Base-by-base conservation (phyloP, 2,888 invertebrate species). In the Ichneumoninae sp. region DNA sequence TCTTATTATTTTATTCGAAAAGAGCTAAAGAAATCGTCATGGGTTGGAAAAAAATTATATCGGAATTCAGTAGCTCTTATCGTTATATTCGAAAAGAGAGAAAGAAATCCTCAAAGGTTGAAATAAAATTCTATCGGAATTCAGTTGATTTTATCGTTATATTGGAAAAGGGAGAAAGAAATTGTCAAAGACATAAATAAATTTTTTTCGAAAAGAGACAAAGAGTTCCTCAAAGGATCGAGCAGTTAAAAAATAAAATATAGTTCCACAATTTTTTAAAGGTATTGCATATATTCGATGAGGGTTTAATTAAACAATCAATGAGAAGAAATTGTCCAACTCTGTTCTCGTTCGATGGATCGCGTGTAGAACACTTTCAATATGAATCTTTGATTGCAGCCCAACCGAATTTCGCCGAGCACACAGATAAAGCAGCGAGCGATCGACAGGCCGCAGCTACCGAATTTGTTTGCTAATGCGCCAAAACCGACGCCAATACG, bases 371-470 rank as follows among this genome's bases (percentile, higher is more conserved):
- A 19, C 22, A 54, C 33, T 13, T 13, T 50, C 4, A 70, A 74
- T 16, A 73, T 68, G 10, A 16, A 66, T 36, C 50, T 79, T 22
- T 69, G 40, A 75, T 89, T 89, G 10, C 85, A 91, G 91, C 68
- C 91, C 0, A 93, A 91, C 86, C 91, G 92, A 19, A 92, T 93
- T 66, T 92, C 93, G 7, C 91, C 93, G 5, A 92, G 88, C 75
- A 90, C 86, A 70, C 93, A 92, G 78, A 87, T 88, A 6, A 93
- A 93, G 75, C 88, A 88, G 50, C 90, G 92, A 1, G 80, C 88
- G 0, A 88, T 83, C 10, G 91, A 91, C 3, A 88, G 92, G 52
- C 93, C 93, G 0, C 93, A 91, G 57, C 87, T 92, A 66, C 91
- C 93, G 0, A 91, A 91, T 63, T 87, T 91, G 44, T 93, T 94